phyloP scores from a whole-genome alignment of 2,888 invertebrate species.

The Leptopilina syphax region DNA sequence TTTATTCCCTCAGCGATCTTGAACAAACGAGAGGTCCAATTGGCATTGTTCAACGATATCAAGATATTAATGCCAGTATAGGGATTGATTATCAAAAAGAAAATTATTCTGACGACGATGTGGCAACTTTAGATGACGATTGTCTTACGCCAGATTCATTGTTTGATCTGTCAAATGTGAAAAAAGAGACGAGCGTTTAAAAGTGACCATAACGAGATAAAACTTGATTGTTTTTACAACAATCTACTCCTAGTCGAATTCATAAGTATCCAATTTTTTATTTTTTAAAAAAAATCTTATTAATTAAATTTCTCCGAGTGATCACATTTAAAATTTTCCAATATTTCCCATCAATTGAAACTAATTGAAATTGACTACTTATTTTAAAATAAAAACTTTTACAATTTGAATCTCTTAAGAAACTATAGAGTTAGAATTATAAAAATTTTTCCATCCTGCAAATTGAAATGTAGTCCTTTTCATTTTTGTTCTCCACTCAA shows the following conservation, averaged over 20 bases:
- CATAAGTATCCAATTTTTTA: conserved; percentile 1
- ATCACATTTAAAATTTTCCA: neutral
- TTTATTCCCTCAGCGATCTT: conserved; percentile 62
- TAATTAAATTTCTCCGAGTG: neutral
- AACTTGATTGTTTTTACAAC: conserved; percentile 41
- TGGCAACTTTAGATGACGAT: conserved; percentile 52
- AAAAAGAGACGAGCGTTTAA: conserved; percentile 74
- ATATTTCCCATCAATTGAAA: neutral
- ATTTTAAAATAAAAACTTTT: too few relatives aligned
- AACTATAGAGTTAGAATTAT: too few relatives aligned
- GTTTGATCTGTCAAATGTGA: conserved; percentile 59
- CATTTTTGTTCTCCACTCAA: too few relatives aligned
- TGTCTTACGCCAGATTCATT: conserved; percentile 54
- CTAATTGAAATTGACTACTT: neutral
- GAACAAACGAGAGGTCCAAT: conserved; percentile 59
- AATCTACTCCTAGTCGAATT: conserved; percentile 35
- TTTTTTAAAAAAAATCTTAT: neutral
- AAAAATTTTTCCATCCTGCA: too few relatives aligned
- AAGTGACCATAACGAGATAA: conserved; percentile 49
- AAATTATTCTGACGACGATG: conserved; percentile 55
- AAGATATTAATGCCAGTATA: conserved; percentile 42
- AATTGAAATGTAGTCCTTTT: too few relatives aligned
- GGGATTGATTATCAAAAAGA: conserved; percentile 49
- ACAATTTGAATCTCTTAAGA: too few relatives aligned
- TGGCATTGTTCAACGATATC: conserved; percentile 54